These are phyloP conservation scores for Heliothis virescens DNA, from an alignment of 1,140 invertebrate species.

Conservation along the genomic window DNA sequence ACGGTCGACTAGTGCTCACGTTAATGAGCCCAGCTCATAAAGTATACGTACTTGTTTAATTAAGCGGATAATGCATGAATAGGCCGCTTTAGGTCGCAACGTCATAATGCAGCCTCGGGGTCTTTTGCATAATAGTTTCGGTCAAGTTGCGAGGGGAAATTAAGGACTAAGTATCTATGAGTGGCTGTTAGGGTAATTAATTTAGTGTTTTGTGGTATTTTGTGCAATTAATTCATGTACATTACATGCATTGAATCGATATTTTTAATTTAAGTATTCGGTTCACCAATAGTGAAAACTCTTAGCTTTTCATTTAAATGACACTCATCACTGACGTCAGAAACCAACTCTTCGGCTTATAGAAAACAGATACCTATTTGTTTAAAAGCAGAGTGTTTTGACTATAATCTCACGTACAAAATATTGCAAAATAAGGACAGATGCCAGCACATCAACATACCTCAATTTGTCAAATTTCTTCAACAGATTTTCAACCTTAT, in stretches of 20 bases:
- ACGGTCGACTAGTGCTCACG: slow-evolving; percentile 56
- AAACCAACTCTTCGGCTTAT: too few relatives aligned
- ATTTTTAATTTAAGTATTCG: too few relatives aligned
- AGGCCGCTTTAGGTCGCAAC: slow-evolving; percentile 47
- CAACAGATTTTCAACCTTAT: too few relatives aligned
- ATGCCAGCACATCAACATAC: too few relatives aligned
- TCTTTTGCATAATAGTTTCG: slow-evolving; percentile 31
- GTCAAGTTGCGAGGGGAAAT: slow-evolving; percentile 22
- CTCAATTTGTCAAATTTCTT: too few relatives aligned
- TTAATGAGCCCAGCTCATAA: slow-evolving; percentile 67
- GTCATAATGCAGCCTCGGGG: slow-evolving; percentile 24
- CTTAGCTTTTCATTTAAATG: too few relatives aligned
- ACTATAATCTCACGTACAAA: too few relatives aligned
- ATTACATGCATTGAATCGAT: background rate
- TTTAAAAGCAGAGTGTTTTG: too few relatives aligned
- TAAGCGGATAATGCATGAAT: slow-evolving; percentile 69
- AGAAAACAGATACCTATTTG: too few relatives aligned
- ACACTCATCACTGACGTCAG: too few relatives aligned
- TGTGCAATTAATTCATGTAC: too few relatives aligned
- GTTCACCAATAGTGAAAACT: too few relatives aligned
- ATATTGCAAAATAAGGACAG: background rate
- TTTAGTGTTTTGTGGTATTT: background rate
- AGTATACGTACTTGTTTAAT: slow-evolving; percentile 68
- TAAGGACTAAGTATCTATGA: slow-evolving; percentile 1
- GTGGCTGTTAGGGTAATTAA: background rate